Evolutionary conservation across 2,797 vertebrate genomes (phyloP).

Genomic region (Poeciliopsis paucimaculata): DNA sequence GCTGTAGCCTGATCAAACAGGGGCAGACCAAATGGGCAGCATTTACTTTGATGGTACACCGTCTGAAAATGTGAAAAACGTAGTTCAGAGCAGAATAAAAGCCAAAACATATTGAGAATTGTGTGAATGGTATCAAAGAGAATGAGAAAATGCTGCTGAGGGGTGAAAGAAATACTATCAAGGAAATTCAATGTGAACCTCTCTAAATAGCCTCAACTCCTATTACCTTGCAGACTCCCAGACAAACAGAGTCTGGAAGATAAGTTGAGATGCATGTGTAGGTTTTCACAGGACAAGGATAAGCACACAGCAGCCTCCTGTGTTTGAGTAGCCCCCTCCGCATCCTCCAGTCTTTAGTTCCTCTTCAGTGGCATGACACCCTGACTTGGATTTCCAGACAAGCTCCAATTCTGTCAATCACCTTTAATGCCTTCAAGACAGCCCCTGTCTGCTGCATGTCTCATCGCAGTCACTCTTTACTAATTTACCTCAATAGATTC

Average conservation of each 20-base stretch:
- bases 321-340: conserved; percentile 17
- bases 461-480: conserved; percentile 26
- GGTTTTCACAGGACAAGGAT: not conserved
- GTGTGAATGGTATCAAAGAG: not conserved
- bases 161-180: not conserved
- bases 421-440: conserved; percentile 54
- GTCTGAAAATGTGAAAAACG: conserved; percentile 4
- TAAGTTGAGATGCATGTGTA: not conserved
- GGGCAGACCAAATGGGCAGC: not conserved
- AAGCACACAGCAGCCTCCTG: conserved; percentile 9
- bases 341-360: conserved; percentile 39
- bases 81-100: not conserved
- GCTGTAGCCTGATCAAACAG: not conserved
- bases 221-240: not conserved
- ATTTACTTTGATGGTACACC: conserved; percentile 1
- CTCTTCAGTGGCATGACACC: conserved; percentile 34
- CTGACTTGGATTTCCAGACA: conserved; percentile 45
- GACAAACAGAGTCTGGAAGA: not conserved
- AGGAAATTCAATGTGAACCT: not conserved
- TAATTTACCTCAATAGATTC: conserved; percentile 24
- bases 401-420: conserved; percentile 75
- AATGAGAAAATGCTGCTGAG: not conserved
- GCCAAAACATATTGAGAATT: not conserved
- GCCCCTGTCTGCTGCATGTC: conserved; percentile 43
- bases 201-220: not conserved